phyloP scores from a whole-genome alignment of 2,797 vertebrate species.

The Argentina silus region DNA sequence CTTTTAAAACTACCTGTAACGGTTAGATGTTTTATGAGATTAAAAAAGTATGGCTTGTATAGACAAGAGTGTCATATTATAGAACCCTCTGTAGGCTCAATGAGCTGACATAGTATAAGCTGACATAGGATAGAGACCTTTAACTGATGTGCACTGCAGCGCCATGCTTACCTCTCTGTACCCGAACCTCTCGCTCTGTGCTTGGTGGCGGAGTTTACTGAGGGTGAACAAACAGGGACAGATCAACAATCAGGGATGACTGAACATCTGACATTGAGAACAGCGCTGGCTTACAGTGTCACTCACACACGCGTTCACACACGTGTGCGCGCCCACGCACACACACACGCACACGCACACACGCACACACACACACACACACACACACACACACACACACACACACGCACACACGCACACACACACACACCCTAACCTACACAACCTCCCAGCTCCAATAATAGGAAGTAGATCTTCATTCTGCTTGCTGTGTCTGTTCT shows the following conservation, averaged over 20 bases:
- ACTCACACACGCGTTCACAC: background rate
- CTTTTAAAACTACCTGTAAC: slow-evolving; percentile 86
- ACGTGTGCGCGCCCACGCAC: slow-evolving; percentile 39
- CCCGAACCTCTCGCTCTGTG: slow-evolving; percentile 89
- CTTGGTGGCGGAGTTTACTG: slow-evolving; percentile 94
- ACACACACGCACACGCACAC: background rate
- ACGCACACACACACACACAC: no score
- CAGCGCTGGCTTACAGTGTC: background rate
- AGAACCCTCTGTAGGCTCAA: no score
- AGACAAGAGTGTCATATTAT: no score
- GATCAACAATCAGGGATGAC: background rate
- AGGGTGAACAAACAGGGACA: slow-evolving; percentile 23
- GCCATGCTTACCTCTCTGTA: slow-evolving; percentile 88
- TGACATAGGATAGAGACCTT: no score
- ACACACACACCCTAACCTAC: background rate
- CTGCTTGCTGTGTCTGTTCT: slow-evolving; percentile 48
- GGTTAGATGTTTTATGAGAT: background rate
- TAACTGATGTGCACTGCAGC: background rate
- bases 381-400: background rate
- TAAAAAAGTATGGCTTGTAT: no score
- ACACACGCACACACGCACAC: background rate
- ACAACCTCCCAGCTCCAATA: slow-evolving; percentile 65
- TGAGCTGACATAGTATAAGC: no score
- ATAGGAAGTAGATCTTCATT: slow-evolving; percentile 74
- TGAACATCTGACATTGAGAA: background rate